Evolutionary conservation across 2,113 vertebrate species (phyloP).

Genomic region (Pomatostomus ruficeps): DNA sequence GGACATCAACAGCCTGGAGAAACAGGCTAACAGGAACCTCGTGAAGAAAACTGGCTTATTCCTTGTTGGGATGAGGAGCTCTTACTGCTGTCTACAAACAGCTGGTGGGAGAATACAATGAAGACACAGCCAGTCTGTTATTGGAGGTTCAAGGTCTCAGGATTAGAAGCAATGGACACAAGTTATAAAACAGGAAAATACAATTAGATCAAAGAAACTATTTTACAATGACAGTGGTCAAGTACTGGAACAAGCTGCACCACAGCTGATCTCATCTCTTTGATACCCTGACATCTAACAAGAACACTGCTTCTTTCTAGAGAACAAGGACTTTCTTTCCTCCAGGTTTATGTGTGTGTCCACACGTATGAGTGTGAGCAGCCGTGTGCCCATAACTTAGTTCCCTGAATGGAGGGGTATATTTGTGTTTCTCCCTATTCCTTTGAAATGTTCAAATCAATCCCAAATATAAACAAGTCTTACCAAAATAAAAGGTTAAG

Average conservation of each 20-base stretch:
- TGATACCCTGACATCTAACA: not conserved
- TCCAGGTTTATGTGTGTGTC: not conserved
- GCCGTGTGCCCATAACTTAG: not conserved
- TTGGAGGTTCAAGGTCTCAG: not conserved
- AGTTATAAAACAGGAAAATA: not conserved
- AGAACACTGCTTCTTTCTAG: not conserved
- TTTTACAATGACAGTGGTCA: not conserved
- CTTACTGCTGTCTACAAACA: not conserved
- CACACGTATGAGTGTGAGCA: rapidly evolving
- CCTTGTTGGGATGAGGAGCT: not conserved
- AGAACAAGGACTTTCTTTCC: not conserved
- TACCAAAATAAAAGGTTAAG: not conserved
- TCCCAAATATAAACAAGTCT: not conserved
- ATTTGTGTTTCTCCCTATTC: not conserved
- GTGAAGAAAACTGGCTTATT: not conserved
- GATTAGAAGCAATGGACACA: not conserved
- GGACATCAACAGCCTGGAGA: not conserved
- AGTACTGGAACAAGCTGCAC: not conserved
- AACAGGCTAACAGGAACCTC: rapidly evolving
- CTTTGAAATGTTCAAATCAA: not conserved
- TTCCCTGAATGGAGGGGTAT: not conserved
- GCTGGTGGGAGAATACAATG: not conserved
- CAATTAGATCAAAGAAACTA: rapidly evolving
- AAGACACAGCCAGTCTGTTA: not conserved
- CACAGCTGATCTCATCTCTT: not conserved